Evolutionary conservation across 1,140 invertebrate genomes (phyloP), one percentile per base, ranked within the genome.

Genomic region (Amyelois transitella): DNA sequence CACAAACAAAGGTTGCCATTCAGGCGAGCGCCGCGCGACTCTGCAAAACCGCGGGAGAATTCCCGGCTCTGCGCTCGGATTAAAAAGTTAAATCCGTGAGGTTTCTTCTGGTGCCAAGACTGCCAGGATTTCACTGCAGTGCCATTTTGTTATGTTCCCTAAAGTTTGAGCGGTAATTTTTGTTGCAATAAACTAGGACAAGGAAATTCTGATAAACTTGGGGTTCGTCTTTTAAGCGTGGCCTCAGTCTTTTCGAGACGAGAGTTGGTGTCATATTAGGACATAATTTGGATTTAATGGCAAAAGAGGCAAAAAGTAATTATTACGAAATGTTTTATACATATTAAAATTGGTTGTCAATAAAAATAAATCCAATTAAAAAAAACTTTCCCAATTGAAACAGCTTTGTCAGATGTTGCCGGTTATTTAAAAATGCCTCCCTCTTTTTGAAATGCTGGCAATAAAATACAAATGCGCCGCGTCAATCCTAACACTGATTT

Each of bases 401-500:
- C 12, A 38, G n/a, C 5, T 38, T 38, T 38, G 32, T n/a, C 32
- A 38, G 22, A 3, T 14, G 32, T 14, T 38, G 32, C 32, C n/a
- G 32, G 32, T 4, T 38, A 38, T 38, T 38, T 38, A 14, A 14
- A 38, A 38, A 24, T 24, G 3, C 22, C 8, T 14, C n/a, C 32
- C 32, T 38, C n/a, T 38, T 38, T 38, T 38, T 38, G 32, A 38
- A 38, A 38, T 12, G 32, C 17, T 38, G 32, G 32, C 32, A 38
- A 38, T 38, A 38, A 38, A 38, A 63, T 44, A 54, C 49, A 57
- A 60, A 56, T 43, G 53, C 48, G 51, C 17, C 19, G 32, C 63
- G 55, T 65, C 63, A 64, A 58, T 65, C 52, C 48, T 58, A 43
- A 56, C 55, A 54, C 56, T 59, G 56, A 66, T 62, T 66, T 62